A percentile compares a stretch with the other conserved stretches of the same genome.
Evolutionary conservation across 2,113 vertebrate genomes (phyloP).

Genomic region (Bos taurus): DNA sequence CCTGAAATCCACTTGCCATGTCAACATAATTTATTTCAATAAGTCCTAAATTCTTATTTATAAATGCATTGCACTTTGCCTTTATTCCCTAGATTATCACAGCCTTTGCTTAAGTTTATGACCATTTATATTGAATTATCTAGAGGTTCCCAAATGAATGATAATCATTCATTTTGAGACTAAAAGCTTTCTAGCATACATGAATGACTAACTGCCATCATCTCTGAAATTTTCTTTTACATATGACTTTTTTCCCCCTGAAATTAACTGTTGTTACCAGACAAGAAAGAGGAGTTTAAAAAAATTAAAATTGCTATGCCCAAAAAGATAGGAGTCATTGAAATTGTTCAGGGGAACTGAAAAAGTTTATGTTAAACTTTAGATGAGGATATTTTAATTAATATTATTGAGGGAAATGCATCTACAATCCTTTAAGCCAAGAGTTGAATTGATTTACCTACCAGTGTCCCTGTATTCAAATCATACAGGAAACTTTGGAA

Average conservation of each 20-base stretch:
- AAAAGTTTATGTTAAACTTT: background rate
- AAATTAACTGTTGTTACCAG: conserved; percentile 57
- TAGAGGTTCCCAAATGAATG: conserved; percentile 71
- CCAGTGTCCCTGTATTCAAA: background rate
- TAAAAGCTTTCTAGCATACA: conserved; percentile 79
- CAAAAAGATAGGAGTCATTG: background rate
- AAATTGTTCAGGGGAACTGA: background rate
- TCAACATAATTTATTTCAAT: background rate
- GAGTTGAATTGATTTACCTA: background rate
- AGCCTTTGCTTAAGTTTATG: background rate
- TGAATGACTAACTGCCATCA: conserved; percentile 77
- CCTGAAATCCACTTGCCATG: background rate
- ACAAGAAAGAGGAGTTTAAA: conserved; percentile 16
- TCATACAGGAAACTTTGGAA: background rate
- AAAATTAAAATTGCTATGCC: background rate
- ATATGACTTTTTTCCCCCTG: conserved; percentile 64
- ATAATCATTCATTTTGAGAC: conserved; percentile 73
- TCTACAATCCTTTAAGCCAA: background rate
- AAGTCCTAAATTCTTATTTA: background rate
- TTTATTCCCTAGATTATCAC: background rate
- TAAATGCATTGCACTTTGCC: background rate
- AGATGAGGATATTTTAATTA: background rate
- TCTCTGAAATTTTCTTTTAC: conserved; percentile 73
- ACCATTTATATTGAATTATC: background rate
- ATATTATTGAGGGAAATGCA: background rate